Conservation (phyloP, 2,888 invertebrate species). For the Nowickia ferox region DNA sequence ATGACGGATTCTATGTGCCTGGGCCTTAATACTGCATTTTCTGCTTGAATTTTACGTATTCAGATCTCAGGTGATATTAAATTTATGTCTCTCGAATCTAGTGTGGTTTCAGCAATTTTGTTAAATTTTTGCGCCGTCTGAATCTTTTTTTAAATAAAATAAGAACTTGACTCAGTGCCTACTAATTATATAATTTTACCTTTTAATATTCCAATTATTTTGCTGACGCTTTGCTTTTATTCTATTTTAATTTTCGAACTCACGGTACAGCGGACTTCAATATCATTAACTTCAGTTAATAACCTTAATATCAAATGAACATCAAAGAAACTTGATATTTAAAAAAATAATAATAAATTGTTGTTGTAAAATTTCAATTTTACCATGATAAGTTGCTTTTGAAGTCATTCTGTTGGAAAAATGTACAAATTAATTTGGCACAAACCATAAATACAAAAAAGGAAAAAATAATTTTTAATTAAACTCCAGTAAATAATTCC, state of each 20-base stretch:
- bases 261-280: neutral
- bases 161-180: no score
- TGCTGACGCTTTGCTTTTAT: neutral
- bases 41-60: no score
- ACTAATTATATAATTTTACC: no score
- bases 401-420: conserved; percentile 65
- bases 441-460: conserved; percentile 41
- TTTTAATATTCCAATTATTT: neutral
- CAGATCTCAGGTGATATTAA: no score
- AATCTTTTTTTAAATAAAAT: no score
- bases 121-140: no score
- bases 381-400: conserved; percentile 13
- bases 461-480: conserved; percentile 35
- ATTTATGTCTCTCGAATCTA: no score
- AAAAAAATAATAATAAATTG: conserved; percentile 14
- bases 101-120: no score
- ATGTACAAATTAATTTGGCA: conserved; percentile 67
- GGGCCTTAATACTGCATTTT: no score
- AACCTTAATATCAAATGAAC: conserved; percentile 23
- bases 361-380: conserved; percentile 23
- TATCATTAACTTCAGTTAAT: conserved; percentile 29
- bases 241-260: neutral
- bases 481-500: conserved; percentile 47
- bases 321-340: conserved; percentile 53
- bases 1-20: no score